phyloP scores from a whole-genome alignment of 2,113 vertebrate genomes.

The Rhizomys pruinosus region DNA sequence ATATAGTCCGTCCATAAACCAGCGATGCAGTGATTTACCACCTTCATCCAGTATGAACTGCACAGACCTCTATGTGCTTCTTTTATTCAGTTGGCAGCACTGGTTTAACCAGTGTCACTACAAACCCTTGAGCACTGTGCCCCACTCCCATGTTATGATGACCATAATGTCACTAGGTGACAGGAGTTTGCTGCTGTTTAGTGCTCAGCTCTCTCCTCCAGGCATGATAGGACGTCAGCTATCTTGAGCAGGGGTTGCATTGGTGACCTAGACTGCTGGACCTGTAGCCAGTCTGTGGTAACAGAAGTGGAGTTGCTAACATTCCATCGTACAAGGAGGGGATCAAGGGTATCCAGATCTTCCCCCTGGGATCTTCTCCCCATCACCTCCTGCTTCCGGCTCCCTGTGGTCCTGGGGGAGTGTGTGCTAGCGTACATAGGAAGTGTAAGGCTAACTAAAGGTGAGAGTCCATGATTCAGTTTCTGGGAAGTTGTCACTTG shows the following conservation, averaged over 20 bases:
- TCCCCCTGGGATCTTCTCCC: too few species aligned
- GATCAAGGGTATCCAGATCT: not conserved
- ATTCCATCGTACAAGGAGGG: not conserved
- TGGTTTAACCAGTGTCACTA: too few species aligned
- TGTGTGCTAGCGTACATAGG: not conserved
- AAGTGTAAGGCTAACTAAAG: not conserved
- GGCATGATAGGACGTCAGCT: not conserved
- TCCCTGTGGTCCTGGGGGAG: not conserved
- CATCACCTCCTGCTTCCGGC: not conserved
- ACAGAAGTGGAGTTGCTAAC: not conserved
- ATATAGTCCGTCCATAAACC: rapidly evolving
- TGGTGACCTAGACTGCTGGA: not conserved
- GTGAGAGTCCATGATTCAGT: not conserved
- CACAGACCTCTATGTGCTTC: not conserved
- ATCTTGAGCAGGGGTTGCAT: not conserved
- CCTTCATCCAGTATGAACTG: not conserved
- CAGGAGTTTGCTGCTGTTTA: not conserved
- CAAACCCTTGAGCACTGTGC: too few species aligned
- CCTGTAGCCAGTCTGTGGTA: not conserved
- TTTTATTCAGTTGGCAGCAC: too few species aligned
- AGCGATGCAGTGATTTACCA: not conserved
- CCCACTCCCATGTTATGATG: too few species aligned
- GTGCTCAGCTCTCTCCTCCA: not conserved
- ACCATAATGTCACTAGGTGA: too few species aligned
- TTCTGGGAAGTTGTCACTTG: not conserved